Evolutionary conservation across 2,113 vertebrate genomes (phyloP).

Genomic region (Zingel zingel): DNA sequence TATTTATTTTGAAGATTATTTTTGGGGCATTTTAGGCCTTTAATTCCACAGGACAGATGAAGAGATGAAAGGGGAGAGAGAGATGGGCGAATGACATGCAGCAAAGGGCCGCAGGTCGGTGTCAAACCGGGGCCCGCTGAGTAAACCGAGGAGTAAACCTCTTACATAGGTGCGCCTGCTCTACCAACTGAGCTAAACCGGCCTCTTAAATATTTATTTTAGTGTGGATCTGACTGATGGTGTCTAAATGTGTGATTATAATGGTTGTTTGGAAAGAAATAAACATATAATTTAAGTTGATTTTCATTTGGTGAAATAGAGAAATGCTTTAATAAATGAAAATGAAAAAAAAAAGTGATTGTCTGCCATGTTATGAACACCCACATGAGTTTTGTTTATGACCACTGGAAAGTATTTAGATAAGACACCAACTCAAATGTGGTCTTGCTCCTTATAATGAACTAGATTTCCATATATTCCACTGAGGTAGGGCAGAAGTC

Average conservation of each 20-base stretch:
- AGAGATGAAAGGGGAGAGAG: no score
- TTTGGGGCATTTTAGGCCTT: no score
- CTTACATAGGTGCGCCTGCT: no score
- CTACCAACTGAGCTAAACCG: no score
- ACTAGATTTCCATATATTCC: constrained; percentile 56
- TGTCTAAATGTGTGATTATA: constrained; percentile 30
- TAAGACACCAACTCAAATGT: constrained; percentile 29
- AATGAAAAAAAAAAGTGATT: neutral
- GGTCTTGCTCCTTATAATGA: constrained; percentile 2
- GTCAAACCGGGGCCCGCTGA: no score
- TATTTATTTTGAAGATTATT: no score
- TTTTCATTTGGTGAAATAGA: neutral
- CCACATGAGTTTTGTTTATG: constrained; percentile 47
- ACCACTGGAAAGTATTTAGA: constrained; percentile 61
- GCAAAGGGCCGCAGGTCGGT: no score
- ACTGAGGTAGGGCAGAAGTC: neutral
- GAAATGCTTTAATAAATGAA: no score
- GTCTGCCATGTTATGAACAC: constrained; percentile 16
- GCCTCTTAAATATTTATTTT: constrained; percentile 65
- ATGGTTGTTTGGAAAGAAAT: constrained; percentile 30
- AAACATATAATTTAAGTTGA: constrained; percentile 38
- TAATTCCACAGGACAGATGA: no score
- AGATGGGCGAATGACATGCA: no score
- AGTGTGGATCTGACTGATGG: neutral
- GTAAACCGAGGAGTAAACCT: no score